Percentiles rank a stretch among this genome's conserved stretches.
phyloP scores from a whole-genome alignment of 1,140 invertebrate genomes.

The Parapsyche elsis region DNA sequence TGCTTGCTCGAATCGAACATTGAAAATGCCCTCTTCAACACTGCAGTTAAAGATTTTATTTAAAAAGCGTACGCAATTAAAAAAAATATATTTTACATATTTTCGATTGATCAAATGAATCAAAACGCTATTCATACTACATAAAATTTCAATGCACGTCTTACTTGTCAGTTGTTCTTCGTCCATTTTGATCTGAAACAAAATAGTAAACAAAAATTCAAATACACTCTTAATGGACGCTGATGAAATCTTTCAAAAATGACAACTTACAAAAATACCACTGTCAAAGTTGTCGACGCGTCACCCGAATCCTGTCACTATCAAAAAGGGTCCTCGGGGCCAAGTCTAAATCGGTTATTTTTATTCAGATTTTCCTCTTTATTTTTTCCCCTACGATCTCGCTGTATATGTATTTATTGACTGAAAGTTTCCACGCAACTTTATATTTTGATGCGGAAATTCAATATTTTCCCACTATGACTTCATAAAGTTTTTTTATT shows the following conservation, averaged over 20 bases:
- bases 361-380: background rate
- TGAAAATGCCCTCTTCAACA: constrained; percentile 77
- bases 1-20: constrained; percentile 82
- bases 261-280: constrained; percentile 3
- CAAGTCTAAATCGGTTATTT: background rate
- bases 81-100: no score
- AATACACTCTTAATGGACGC: background rate
- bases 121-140: no score
- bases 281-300: constrained; percentile 18
- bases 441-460: background rate
- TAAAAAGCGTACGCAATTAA: no score
- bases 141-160: constrained; percentile 57
- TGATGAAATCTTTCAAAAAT: background rate
- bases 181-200: constrained; percentile 69
- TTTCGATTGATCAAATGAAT: no score
- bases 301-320: background rate
- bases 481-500: no score
- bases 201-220: constrained; percentile 26
- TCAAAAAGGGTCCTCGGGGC: background rate
- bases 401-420: background rate
- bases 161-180: constrained; percentile 74
- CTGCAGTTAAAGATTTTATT: no score
- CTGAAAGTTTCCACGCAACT: background rate
- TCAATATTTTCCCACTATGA: no score
- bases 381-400: background rate